Evolutionary conservation across 2,113 vertebrate genomes (phyloP), one percentile per base, ranked within the genome.

Genomic region (Hystrix cristata): DNA sequence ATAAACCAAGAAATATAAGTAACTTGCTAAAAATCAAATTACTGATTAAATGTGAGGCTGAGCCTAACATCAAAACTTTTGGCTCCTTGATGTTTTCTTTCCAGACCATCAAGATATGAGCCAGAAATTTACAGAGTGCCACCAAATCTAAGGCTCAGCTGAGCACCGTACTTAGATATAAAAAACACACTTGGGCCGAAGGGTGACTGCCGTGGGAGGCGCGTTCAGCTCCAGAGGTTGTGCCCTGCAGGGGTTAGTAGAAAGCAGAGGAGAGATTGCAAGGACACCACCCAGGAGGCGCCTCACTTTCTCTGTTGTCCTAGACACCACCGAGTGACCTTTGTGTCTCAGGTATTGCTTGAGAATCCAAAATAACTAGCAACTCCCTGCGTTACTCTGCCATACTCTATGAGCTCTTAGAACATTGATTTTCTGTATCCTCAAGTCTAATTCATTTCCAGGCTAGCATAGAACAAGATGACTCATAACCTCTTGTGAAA

Each of bases 401-500:
- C 62, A 0, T 59, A 38, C 76, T 72, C 51, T 31, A n/a, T 43
- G 48, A 31, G 19, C 86, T 34, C 9, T 95, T 86, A 83, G 34
- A 72, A 59, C 87, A 74, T 59, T 81, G 80, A 82, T 94, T 94
- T 97, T 62, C 51, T 90, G n/a, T 94, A 95, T 95, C 62, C 21
- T 86, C 59, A 55, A 67, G 7, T 64, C 72, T 81, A 34, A 79
- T 95, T 78, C 74, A 62, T 95, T 95, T 97, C 65, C 46, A 94
- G 18, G 23, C 60, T 82, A 94, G 62, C 93, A 74, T 4, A 83
- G 89, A 89, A 29, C 64, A 85, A 90, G 34, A 64, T 92, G 94
- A 96, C 87, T 57, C 71, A 51, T 96, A 86, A 97, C 80, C 92
- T 95, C 76, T 97, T 97, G 60, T 92, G 69, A 92, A 97, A 95